These are phyloP conservation scores for Drosophila ananassae DNA, from an alignment of 1,140 invertebrate species.

Conservation along the genomic window DNA sequence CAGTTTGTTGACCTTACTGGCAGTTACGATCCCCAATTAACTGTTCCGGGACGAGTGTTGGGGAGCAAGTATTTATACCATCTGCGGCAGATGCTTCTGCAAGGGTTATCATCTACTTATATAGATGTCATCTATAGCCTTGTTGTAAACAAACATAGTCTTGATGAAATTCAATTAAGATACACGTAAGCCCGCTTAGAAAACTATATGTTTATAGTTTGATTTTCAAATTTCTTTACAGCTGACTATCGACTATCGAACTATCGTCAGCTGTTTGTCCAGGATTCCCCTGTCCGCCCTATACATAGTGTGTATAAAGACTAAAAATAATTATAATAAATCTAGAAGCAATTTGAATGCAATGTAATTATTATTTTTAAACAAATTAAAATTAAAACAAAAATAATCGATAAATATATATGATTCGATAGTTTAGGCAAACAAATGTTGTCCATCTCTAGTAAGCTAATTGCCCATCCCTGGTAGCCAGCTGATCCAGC, in stretches of 20 bases:
- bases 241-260: background rate
- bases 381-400: background rate
- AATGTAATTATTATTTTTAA: background rate
- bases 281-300: background rate
- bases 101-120: background rate
- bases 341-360: too few relatives aligned
- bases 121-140: background rate
- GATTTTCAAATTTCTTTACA: conserved; percentile 1
- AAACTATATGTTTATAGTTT: background rate
- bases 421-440: background rate
- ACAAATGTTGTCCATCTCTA: too few relatives aligned
- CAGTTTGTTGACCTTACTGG: background rate
- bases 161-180: conserved; percentile 12
- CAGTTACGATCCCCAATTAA: background rate
- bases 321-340: too few relatives aligned
- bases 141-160: background rate
- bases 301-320: too few relatives aligned
- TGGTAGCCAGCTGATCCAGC: conserved; percentile 3
- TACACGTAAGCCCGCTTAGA: conserved; percentile 1
- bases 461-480: background rate
- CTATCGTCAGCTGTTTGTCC: background rate
- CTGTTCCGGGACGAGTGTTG: background rate
- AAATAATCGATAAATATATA: background rate
- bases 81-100: background rate
- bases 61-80: background rate